Percentiles rank a stretch among this genome's conserved stretches.
Conservation (phyloP, 2,888 invertebrate species). For the Epirrita christyi region DNA sequence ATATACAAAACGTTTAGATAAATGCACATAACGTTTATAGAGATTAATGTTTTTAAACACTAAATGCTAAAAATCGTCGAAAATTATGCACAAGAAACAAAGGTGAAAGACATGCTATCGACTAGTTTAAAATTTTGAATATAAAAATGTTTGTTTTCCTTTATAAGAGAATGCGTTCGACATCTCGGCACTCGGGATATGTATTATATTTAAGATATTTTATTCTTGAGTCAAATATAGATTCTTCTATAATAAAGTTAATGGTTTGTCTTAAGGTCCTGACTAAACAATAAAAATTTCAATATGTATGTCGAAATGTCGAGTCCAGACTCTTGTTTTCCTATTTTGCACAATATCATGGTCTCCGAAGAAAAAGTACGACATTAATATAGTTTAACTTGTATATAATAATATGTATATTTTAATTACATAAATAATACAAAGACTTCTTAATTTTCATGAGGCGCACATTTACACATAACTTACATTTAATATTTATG, state of each 20-base stretch:
- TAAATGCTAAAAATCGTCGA: conserved; percentile 78
- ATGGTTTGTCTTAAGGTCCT: conserved; percentile 34
- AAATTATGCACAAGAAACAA: conserved; percentile 74
- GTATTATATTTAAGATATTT: conserved; percentile 66
- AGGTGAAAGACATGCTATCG: conserved; percentile 75
- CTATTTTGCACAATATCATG: conserved; percentile 72
- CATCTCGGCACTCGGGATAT: conserved; percentile 77
- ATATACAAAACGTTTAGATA: conserved; percentile 67
- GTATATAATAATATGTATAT: conserved; percentile 83
- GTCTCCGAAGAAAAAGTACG: conserved; percentile 80
- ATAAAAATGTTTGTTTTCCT: conserved; percentile 76
- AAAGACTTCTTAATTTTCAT: conserved; percentile 81
- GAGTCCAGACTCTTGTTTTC: conserved; percentile 59
- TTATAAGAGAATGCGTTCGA: conserved; percentile 66
- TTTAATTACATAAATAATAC: conserved; percentile 83
- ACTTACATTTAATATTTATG: conserved; percentile 78
- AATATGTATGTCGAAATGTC: conserved; percentile 69
- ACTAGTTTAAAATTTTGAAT: conserved; percentile 82
- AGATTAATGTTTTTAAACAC: conserved; percentile 58
- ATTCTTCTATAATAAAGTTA: conserved; percentile 28
- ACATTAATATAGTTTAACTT: conserved; percentile 73
- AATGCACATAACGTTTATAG: conserved; percentile 77
- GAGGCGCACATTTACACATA: conserved; percentile 82
- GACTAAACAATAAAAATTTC: conserved; percentile 44
- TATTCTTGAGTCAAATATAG: conserved; percentile 36